These are phyloP conservation scores for Automeris io DNA, from an alignment of 2,888 invertebrate genomes.

Conservation along the genomic window DNA sequence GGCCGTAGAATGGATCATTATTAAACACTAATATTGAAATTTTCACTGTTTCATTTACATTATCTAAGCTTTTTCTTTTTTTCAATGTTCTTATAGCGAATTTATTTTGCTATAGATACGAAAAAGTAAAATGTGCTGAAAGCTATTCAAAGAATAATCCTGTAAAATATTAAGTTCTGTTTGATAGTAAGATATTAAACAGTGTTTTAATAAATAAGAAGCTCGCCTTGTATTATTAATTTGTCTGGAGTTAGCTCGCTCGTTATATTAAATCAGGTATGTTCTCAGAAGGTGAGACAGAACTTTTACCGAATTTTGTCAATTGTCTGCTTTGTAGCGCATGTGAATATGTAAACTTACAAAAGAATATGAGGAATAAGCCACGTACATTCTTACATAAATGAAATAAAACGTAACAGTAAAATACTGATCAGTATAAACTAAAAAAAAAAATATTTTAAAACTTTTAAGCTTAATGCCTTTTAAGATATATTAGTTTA, in stretches of 20 bases:
- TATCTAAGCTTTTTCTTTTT: no score
- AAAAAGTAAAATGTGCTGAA: neutral
- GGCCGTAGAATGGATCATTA: no score
- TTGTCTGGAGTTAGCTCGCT: constrained; percentile 20
- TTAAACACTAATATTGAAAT: no score
- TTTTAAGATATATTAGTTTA: no score
- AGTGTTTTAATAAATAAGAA: constrained; percentile 32
- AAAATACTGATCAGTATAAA: no score
- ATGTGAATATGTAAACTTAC: constrained; percentile 25
- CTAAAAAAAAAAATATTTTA: no score
- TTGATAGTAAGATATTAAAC: constrained; percentile 20
- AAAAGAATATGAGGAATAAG: constrained; percentile 16
- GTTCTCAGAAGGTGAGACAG: constrained; percentile 10
- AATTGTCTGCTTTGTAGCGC: constrained; percentile 13
- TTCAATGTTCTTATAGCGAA: no score
- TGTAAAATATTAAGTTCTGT: constrained; percentile 2
- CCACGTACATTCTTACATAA: constrained; percentile 14
- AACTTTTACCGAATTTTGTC: constrained; percentile 15
- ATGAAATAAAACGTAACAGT: no score
- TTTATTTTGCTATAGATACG: no score
- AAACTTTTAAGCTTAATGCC: no score
- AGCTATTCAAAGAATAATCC: neutral
- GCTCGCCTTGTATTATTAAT: constrained; percentile 25
- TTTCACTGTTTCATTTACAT: no score
- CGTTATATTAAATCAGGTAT: constrained; percentile 18